Evolutionary conservation across 2,113 vertebrate genomes (phyloP).

Genomic region (Corapipo altera): DNA sequence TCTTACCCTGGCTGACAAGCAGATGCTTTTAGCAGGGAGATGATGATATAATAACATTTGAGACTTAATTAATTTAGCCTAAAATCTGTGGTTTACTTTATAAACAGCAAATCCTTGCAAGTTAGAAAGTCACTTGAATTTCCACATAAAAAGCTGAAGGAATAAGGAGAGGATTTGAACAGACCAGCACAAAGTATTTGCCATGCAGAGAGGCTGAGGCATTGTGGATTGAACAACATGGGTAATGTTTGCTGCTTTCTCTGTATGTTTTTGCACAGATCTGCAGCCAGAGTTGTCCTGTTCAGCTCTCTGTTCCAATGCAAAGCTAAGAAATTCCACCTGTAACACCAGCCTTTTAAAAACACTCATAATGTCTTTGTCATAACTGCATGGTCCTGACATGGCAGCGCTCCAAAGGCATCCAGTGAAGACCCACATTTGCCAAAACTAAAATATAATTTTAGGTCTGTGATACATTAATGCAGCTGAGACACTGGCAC

Average conservation of each 20-base stretch:
- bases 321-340: not conserved
- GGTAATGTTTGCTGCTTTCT: accelerated
- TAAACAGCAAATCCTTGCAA: not conserved
- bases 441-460: not conserved
- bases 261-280: not conserved
- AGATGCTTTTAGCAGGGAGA: not conserved
- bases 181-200: not conserved
- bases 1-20: not conserved
- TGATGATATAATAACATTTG: not conserved
- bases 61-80: not conserved
- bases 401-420: accelerated
- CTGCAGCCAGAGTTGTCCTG: not conserved
- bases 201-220: no score
- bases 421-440: not conserved
- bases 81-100: not conserved
- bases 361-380: accelerated
- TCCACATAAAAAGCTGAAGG: not conserved
- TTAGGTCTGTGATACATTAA: not conserved
- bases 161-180: not conserved
- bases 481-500: not conserved
- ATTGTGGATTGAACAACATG: accelerated
- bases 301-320: not conserved
- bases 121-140: not conserved
- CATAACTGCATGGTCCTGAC: not conserved
- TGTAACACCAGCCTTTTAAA: not conserved